These are phyloP conservation scores for Embiotoca jacksoni DNA, from an alignment of 2,113 vertebrate species.

Conservation along the genomic window DNA sequence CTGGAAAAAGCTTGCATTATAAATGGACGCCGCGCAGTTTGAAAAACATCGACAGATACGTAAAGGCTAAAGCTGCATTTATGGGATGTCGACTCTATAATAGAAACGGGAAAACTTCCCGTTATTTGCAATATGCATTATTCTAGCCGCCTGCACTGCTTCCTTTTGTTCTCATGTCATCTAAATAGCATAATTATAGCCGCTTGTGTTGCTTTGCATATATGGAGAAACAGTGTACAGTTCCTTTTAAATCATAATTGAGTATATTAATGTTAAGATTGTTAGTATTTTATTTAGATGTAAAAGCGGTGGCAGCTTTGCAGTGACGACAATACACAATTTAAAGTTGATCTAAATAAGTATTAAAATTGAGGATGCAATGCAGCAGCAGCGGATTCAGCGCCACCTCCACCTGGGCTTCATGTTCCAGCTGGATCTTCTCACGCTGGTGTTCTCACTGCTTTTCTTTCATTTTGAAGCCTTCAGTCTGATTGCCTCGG, in stretches of 20 bases:
- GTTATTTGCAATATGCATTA: background rate
- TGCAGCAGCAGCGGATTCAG: background rate
- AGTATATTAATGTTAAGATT: too few relatives aligned
- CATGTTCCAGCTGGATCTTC: background rate
- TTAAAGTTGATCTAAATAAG: conserved; percentile 5
- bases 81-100: background rate
- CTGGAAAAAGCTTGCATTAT: background rate
- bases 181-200: background rate
- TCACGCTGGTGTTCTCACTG: background rate
- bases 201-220: background rate
- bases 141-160: background rate
- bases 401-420: background rate
- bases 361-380: background rate
- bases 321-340: background rate
- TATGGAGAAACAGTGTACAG: too few relatives aligned
- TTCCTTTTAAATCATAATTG: too few relatives aligned
- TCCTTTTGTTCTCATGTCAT: background rate
- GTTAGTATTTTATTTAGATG: too few relatives aligned
- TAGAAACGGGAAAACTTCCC: background rate
- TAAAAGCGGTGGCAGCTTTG: too few relatives aligned
- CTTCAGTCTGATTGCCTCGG: conserved; percentile 44
- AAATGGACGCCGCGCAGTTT: background rate
- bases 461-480: conserved; percentile 11
- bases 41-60: too few relatives aligned
- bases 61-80: background rate